Conservation (phyloP, 1,140 invertebrate species). For the Drosophila triauraria region DNA sequence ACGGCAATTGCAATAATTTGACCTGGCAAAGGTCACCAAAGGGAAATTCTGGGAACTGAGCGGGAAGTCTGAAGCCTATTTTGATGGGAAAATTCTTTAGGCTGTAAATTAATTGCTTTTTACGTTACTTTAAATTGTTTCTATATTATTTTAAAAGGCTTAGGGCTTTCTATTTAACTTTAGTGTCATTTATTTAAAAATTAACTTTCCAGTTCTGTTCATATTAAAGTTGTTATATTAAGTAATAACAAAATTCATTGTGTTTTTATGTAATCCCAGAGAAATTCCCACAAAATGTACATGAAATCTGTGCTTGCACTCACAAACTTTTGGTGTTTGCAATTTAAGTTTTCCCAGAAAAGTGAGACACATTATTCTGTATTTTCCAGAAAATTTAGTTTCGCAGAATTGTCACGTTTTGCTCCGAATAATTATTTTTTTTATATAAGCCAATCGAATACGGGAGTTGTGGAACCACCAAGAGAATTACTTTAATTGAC, state of each 20-base stretch:
- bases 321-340: not conserved
- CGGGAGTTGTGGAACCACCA: constrained; percentile 9
- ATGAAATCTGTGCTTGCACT: not conserved
- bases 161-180: too few species aligned
- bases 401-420: not conserved
- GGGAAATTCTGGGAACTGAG: not conserved
- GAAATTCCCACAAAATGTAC: too few species aligned
- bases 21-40: constrained; percentile 18
- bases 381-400: not conserved
- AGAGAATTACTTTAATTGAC: constrained; percentile 52
- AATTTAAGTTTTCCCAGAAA: not conserved
- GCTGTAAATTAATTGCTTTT: not conserved
- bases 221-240: too few species aligned
- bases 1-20: constrained; percentile 25
- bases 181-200: too few species aligned
- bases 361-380: not conserved
- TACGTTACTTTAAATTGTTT: too few species aligned
- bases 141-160: too few species aligned
- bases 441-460: not conserved
- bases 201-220: too few species aligned
- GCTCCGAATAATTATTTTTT: not conserved
- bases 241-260: too few species aligned
- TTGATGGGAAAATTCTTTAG: not conserved
- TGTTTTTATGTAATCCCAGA: too few species aligned
- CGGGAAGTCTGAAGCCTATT: not conserved